Conservation (phyloP, 1,140 invertebrate genomes). For the Seison nebaliae region DNA sequence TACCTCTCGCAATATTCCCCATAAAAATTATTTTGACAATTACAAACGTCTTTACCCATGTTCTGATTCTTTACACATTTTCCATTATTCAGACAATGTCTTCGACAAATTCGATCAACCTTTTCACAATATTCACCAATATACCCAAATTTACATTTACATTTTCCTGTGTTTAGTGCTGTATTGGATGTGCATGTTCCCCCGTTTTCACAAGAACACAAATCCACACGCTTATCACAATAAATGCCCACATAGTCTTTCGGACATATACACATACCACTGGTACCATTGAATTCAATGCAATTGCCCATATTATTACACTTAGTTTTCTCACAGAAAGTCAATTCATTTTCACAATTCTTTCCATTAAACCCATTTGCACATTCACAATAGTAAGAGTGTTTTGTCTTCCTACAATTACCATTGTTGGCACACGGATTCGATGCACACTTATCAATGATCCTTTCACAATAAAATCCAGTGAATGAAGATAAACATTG, state of each 20-base stretch:
- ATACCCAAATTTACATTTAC: too few relatives aligned
- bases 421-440: constrained; percentile 53
- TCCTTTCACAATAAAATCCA: constrained; percentile 45
- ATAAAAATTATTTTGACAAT: constrained; percentile 7
- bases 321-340: constrained; percentile 33
- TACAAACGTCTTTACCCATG: constrained; percentile 1
- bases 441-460: constrained; percentile 40
- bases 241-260: constrained; percentile 47
- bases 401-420: constrained; percentile 35
- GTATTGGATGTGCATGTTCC: too few relatives aligned
- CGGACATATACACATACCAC: constrained; percentile 55
- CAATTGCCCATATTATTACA: constrained; percentile 63
- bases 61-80: too few relatives aligned
- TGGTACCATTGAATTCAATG: constrained; percentile 40
- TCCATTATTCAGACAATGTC: constrained; percentile 11
- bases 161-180: too few relatives aligned
- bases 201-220: too few relatives aligned
- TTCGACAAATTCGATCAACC: too few relatives aligned
- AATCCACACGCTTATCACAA: too few relatives aligned
- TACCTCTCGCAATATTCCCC: constrained; percentile 11
- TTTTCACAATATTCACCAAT: too few relatives aligned
- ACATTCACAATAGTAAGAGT: constrained; percentile 8
- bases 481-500: constrained; percentile 16
- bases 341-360: constrained; percentile 12
- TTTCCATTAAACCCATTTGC: constrained; percentile 13